These are phyloP conservation scores for Machaerirhynchus nigripectus DNA, from an alignment of 2,113 vertebrate genomes.

Conservation along the genomic window DNA sequence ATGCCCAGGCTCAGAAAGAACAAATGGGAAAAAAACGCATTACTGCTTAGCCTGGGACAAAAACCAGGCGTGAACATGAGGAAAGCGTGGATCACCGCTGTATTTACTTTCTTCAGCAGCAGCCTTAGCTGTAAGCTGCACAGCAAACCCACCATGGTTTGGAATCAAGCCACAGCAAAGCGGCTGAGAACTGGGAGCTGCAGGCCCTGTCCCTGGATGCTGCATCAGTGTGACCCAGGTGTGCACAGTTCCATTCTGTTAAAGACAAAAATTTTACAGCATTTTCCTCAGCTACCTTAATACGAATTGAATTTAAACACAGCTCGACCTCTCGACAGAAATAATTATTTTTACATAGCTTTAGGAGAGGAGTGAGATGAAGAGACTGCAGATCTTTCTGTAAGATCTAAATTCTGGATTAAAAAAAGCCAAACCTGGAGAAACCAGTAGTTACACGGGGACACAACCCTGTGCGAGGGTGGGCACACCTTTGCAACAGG, in stretches of 20 bases:
- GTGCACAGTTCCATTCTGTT: accelerated
- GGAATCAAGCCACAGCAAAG: background rate
- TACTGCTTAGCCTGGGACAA: background rate
- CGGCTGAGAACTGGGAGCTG: background rate
- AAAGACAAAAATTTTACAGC: background rate
- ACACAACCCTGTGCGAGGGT: background rate
- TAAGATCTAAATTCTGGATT: background rate
- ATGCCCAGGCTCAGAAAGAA: background rate
- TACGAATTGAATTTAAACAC: background rate
- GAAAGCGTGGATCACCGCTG: background rate
- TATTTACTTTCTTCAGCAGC: background rate
- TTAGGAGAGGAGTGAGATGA: background rate
- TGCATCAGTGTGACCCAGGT: background rate
- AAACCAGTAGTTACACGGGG: background rate
- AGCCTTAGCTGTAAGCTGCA: background rate
- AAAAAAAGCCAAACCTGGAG: background rate
- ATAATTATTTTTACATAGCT: background rate
- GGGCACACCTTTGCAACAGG: background rate
- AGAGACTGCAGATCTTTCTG: background rate
- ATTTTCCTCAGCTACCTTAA: background rate
- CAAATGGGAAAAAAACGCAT: background rate
- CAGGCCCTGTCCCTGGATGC: background rate
- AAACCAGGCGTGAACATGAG: background rate
- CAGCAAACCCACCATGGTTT: background rate
- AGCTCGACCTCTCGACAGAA: background rate